phyloP scores from a whole-genome alignment of 92 coral and sea anemone species.

The Phenganax marumi region DNA sequence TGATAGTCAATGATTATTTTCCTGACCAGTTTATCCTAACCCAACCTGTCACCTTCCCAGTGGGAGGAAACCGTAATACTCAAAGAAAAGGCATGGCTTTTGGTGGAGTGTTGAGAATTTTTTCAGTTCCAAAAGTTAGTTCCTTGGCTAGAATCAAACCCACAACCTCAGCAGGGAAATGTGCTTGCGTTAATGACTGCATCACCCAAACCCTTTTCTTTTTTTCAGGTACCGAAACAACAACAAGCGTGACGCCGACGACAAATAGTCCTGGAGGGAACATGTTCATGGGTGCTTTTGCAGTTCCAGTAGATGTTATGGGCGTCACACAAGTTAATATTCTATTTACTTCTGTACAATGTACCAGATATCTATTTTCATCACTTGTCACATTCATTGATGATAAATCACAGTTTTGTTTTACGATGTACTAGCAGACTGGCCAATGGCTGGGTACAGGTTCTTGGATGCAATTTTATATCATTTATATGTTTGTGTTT shows the following conservation, averaged over 20 bases:
- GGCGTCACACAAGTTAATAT: conserved; percentile 84
- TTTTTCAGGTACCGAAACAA: conserved; percentile 40
- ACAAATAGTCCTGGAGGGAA: conserved; percentile 41
- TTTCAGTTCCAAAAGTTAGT: too few species aligned
- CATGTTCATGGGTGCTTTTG: conserved; percentile 65
- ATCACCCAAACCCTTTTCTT: background rate
- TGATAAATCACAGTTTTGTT: too few species aligned
- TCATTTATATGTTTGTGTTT: conserved; percentile 18
- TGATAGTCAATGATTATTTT: too few species aligned
- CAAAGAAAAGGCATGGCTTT: too few species aligned
- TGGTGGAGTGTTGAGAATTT: too few species aligned
- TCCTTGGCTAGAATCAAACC: too few species aligned
- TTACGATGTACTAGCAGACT: background rate
- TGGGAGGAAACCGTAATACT: too few species aligned
- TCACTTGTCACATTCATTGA: too few species aligned
- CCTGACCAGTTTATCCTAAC: too few species aligned
- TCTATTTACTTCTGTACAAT: background rate
- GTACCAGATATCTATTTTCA: too few species aligned
- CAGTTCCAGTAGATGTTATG: conserved; percentile 92
- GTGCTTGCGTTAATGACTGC: background rate
- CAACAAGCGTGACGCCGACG: conserved; percentile 27
- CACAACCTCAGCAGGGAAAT: too few species aligned
- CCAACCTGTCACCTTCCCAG: too few species aligned
- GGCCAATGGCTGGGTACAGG: background rate
- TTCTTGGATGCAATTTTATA: background rate